phyloP scores from a whole-genome alignment of 2,113 vertebrate genomes.

The Perca schrenkii region DNA sequence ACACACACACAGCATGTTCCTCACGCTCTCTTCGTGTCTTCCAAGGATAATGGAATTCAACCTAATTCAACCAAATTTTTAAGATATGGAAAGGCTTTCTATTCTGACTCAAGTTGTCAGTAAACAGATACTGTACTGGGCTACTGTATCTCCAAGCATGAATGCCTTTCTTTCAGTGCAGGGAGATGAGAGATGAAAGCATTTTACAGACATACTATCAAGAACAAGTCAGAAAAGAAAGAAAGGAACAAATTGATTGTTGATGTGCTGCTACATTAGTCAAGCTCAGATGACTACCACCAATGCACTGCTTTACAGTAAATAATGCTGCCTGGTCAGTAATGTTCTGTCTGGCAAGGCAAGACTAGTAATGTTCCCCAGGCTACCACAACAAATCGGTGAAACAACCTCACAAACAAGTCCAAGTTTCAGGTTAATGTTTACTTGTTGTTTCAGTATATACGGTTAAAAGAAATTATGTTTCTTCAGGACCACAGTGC shows the following conservation, averaged over 20 bases:
- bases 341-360: not conserved
- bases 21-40: no score
- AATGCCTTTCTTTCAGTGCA: not conserved
- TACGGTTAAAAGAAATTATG: not conserved
- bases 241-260: not conserved
- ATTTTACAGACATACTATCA: not conserved
- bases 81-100: no score
- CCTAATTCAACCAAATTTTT: no score
- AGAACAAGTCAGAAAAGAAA: not conserved
- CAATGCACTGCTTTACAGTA: not conserved
- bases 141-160: not conserved
- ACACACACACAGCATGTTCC: no score
- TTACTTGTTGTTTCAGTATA: not conserved
- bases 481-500: not conserved
- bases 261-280: not conserved
- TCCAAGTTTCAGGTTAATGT: not conserved
- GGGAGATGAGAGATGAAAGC: not conserved
- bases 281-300: not conserved
- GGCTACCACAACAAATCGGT: not conserved
- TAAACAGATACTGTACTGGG: not conserved
- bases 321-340: not conserved
- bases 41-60: no score
- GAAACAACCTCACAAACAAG: not conserved
- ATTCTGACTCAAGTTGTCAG: not conserved
- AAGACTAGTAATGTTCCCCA: not conserved